phyloP scores from a whole-genome alignment of 2,797 vertebrate species.

The Chelon auratus region DNA sequence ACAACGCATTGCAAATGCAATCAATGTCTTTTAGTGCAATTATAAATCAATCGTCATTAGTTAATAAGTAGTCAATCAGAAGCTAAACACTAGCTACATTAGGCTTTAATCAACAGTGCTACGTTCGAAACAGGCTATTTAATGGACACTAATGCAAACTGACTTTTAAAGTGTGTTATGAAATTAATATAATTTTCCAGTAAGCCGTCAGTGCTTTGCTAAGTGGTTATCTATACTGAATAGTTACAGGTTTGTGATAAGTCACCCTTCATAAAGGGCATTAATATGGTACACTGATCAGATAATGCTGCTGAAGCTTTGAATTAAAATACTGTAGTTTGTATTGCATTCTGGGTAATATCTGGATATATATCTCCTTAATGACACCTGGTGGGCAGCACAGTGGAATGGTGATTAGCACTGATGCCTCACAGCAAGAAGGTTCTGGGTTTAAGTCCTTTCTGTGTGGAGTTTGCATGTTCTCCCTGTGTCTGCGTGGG shows the following conservation, averaged over 20 bases:
- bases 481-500: too few species aligned
- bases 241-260: not conserved
- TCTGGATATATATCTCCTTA: too few species aligned
- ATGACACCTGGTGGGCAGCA: too few species aligned
- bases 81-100: not conserved
- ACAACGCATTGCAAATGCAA: too few species aligned
- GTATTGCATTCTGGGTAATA: too few species aligned
- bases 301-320: too few species aligned
- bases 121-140: not conserved
- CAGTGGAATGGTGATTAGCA: too few species aligned
- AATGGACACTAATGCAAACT: not conserved
- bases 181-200: not conserved
- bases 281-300: not conserved
- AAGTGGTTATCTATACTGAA: not conserved
- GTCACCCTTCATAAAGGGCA: not conserved
- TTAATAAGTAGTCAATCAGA: not conserved
- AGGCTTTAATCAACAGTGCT: not conserved
- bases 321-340: too few species aligned
- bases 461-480: too few species aligned
- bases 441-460: not conserved
- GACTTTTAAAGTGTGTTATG: not conserved
- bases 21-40: too few species aligned
- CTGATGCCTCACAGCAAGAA: not conserved
- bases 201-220: not conserved
- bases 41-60: too few species aligned